Percentiles rank a stretch among this genome's conserved stretches.
Conservation (phyloP, 2,797 vertebrate genomes). For the Sphenodon punctatus region DNA sequence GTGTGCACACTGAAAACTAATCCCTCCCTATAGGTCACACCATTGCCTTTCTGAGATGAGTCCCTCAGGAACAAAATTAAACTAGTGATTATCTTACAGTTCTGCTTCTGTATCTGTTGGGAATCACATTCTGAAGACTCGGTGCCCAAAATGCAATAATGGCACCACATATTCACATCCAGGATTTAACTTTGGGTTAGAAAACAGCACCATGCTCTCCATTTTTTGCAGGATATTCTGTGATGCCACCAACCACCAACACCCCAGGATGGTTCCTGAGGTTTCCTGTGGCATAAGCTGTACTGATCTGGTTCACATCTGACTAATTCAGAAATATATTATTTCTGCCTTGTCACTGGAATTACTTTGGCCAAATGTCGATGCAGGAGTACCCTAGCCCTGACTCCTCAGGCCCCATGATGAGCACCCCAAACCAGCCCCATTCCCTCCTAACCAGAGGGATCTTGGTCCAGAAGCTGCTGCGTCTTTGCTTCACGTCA, state of each 20-base stretch:
- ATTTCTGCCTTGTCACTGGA: no score
- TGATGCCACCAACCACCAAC: accelerated
- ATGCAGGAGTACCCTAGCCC: no score
- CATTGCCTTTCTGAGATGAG: neutral
- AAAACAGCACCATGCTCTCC: neutral
- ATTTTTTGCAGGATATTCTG: neutral
- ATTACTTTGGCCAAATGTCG: no score
- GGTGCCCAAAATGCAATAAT: neutral
- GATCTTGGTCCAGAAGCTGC: no score
- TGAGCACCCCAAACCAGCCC: no score
- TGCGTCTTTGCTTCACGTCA: no score
- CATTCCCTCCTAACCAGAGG: no score
- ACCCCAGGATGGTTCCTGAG: neutral
- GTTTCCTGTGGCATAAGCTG: neutral
- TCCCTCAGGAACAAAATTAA: neutral
- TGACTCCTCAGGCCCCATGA: no score
- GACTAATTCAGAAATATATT: neutral
- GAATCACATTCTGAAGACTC: neutral
- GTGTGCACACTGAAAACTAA: no score
- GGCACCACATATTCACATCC: accelerated
- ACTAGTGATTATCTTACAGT: neutral
- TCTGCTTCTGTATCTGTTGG: neutral
- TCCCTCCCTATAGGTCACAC: neutral
- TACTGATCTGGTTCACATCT: neutral
- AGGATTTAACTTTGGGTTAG: neutral